Evolutionary conservation across 2,888 invertebrate species (phyloP).

Genomic region (Habrosyne pyritoides): DNA sequence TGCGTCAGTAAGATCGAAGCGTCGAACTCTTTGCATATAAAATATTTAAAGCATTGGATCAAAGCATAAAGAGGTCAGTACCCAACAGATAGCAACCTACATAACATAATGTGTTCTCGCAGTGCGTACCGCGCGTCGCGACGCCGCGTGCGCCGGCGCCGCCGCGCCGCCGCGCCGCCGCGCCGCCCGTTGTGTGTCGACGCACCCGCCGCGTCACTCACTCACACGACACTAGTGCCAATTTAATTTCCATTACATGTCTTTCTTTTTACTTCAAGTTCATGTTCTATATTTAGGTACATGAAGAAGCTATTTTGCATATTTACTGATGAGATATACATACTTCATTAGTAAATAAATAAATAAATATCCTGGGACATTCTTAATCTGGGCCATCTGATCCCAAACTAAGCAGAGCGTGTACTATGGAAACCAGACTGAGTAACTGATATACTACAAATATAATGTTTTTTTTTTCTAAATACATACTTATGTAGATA

Average conservation of each 20-base stretch:
- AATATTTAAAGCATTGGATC: constrained; percentile 22
- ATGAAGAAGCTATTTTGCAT: too few species aligned
- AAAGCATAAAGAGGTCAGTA: constrained; percentile 41
- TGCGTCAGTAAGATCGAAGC: background rate
- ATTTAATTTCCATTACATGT: background rate
- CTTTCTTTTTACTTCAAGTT: background rate
- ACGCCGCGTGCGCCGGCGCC: constrained; percentile 6
- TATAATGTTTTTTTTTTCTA: too few species aligned
- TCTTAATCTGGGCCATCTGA: too few species aligned
- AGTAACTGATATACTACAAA: too few species aligned
- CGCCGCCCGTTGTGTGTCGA: constrained; percentile 7
- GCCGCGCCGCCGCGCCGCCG: constrained; percentile 5
- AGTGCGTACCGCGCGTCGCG: constrained; percentile 12
- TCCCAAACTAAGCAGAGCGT: too few species aligned
- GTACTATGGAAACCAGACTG: too few species aligned
- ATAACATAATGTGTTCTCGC: constrained; percentile 12
- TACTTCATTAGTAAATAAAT: too few species aligned
- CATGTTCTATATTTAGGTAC: too few species aligned
- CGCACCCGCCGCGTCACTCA: constrained; percentile 6
- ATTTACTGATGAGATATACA: too few species aligned
- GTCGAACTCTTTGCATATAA: constrained; percentile 19
- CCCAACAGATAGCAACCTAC: constrained; percentile 32
- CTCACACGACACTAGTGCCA: background rate
- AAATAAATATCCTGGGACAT: too few species aligned
- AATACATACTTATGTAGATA: too few species aligned